Evolutionary conservation across 2,113 vertebrate genomes (phyloP).

Genomic region (Scomber scombrus): DNA sequence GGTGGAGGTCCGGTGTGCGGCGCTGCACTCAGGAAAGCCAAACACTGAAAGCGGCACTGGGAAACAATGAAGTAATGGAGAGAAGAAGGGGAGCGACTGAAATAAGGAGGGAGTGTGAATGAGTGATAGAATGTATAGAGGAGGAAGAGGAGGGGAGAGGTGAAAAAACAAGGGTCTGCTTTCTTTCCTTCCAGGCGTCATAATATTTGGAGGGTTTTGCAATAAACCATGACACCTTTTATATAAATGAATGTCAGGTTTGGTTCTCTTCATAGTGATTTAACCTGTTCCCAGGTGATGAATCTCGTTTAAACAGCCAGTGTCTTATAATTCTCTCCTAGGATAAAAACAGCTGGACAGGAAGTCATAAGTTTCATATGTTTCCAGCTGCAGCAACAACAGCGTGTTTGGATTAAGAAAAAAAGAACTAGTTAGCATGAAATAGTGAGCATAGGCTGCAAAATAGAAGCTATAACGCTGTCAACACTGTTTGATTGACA

Average conservation of each 20-base stretch:
- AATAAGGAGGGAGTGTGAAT: slow-evolving; percentile 31
- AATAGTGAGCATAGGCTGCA: not conserved
- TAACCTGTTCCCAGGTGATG: not conserved
- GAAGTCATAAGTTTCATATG: slow-evolving; percentile 12
- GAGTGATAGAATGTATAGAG: slow-evolving; percentile 36
- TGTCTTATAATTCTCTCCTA: slow-evolving; percentile 15
- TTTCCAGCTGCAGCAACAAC: slow-evolving; percentile 48
- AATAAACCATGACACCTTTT: not conserved
- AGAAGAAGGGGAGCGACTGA: slow-evolving; percentile 19
- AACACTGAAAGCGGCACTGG: slow-evolving; percentile 51
- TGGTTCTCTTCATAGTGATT: not conserved
- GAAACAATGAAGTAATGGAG: slow-evolving; percentile 81
- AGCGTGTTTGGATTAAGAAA: slow-evolving; percentile 12
- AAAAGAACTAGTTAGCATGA: not conserved
- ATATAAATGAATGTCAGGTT: slow-evolving; percentile 16
- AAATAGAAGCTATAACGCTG: not conserved
- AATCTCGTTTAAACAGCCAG: not conserved
- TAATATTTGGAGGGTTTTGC: slow-evolving; percentile 37
- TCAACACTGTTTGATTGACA: not conserved
- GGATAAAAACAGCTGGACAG: slow-evolving; percentile 1
- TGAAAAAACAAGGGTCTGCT: slow-evolving; percentile 29
- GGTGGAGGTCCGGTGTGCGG: slow-evolving; percentile 51
- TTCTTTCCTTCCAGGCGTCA: slow-evolving; percentile 46
- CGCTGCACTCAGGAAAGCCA: slow-evolving; percentile 68
- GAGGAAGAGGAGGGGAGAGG: slow-evolving; percentile 50